Evolutionary conservation across 2,797 vertebrate genomes (phyloP).

Genomic region (Huso huso): DNA sequence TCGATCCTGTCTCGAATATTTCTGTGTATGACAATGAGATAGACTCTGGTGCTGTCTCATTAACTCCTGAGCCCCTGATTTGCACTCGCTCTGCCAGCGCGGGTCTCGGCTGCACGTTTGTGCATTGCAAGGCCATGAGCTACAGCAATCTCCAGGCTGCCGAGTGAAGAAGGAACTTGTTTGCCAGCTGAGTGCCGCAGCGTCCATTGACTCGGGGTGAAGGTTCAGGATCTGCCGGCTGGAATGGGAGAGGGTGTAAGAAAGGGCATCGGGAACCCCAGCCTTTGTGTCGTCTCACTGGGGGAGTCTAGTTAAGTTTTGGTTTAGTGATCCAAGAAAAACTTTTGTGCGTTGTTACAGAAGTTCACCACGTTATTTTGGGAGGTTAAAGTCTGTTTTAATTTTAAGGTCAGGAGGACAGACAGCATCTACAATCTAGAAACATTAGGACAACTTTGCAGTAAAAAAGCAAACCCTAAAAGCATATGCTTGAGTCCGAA

Average conservation of each 20-base stretch:
- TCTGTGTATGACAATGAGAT: constrained; percentile 62
- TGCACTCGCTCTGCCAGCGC: constrained; percentile 28
- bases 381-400: too few species aligned
- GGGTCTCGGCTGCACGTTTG: constrained; percentile 31
- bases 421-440: not conserved
- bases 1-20: constrained; percentile 47
- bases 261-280: too few species aligned
- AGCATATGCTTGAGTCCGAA: constrained; percentile 18
- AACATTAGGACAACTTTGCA: constrained; percentile 21
- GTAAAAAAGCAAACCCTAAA: constrained; percentile 2
- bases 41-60: constrained; percentile 49
- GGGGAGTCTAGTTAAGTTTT: too few species aligned
- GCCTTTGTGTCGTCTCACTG: too few species aligned
- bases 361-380: too few species aligned
- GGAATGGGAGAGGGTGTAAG: not conserved
- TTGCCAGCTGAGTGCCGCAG: too few species aligned
- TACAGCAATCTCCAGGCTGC: not conserved
- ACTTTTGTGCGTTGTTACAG: too few species aligned
- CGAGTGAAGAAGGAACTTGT: too few species aligned
- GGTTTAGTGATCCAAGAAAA: too few species aligned
- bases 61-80: constrained; percentile 58
- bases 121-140: constrained; percentile 17
- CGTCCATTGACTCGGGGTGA: constrained; percentile 19
- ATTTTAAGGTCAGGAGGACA: constrained; percentile 8
- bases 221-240: not conserved